Base-by-base conservation (phyloP, 1,140 invertebrate species). In the Papilio helenus region DNA sequence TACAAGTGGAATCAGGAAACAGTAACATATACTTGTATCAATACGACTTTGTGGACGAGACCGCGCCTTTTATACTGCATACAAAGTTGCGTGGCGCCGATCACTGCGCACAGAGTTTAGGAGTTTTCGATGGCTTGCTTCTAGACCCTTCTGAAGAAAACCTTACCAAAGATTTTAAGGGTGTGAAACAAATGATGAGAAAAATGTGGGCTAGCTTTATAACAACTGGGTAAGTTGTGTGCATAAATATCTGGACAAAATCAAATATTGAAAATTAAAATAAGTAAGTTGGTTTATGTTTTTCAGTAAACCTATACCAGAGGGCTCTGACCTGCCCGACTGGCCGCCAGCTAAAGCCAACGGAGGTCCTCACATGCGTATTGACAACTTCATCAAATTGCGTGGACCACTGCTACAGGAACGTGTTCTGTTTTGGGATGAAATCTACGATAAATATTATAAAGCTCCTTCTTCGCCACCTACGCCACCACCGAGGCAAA, bases 281-380 rank as follows among this genome's bases (percentile, higher is more conserved):
- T 14, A 34, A 68, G 2, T 68, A 14, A 68, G 18, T 0, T 68
- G 12, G 0, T 29, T 16, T 29, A 9, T 68, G 4, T 34, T 29
- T 90, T 87, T 42, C 84, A 90, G 90, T 29, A 82, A 86, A 44
- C 90, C 88, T 2, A 77, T 85, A 8, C 72, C 80, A 4, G 81
- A 86, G 14, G 81, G 61, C 0, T 87, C 87, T 16, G 14, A 72
- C 1, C 44, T 86, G 23, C 81, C 84, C 7, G 14, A 74, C 3
- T 91, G 90, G 90, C 79, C 76, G 4, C 78, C 87, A 18, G 84
- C 83, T 1, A 79, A 80, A 9, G 58, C 34, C 0, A 39, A 82
- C 61, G 76, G 82, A 10, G 81, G 85, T 1, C 88, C 87, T n/a
- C 72, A 87, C 74, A 87, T 89, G 86, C 80, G 79, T 0, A 72